A percentile compares a stretch with the other conserved stretches of the same genome.
phyloP scores from a whole-genome alignment of 2,888 invertebrate species.

The Euclidia mi region DNA sequence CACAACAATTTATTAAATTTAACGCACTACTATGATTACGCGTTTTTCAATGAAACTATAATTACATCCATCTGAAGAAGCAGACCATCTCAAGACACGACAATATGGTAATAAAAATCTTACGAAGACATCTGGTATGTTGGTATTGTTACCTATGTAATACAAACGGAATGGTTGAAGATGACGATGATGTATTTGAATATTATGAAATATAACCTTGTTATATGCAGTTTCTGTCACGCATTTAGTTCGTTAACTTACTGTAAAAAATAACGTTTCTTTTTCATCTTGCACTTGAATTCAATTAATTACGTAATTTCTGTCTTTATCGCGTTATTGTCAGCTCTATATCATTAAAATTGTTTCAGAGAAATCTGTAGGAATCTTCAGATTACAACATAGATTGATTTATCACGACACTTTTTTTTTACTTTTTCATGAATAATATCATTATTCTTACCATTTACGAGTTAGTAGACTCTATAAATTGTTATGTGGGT shows the following conservation, averaged over 20 bases:
- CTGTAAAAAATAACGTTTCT: conserved; percentile 1
- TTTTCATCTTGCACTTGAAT: conserved; percentile 23
- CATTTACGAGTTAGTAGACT: not conserved
- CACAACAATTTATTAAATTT: conserved; percentile 43
- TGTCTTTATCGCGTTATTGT: conserved; percentile 54
- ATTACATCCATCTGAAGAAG: not conserved
- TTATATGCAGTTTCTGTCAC: conserved; percentile 24
- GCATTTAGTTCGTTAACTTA: conserved; percentile 12
- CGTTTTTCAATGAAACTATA: conserved; percentile 20
- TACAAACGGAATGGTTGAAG: not conserved
- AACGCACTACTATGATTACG: conserved; percentile 31
- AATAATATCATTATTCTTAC: conserved; percentile 7
- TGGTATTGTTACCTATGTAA: not conserved
- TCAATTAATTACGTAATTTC: conserved; percentile 49
- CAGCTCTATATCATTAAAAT: conserved; percentile 63
- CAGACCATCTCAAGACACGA: not conserved
- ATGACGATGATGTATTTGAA: not conserved
- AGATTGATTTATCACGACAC: conserved; percentile 32
- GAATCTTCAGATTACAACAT: conserved; percentile 42
- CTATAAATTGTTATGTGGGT: too few species aligned
- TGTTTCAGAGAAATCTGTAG: conserved; percentile 68
- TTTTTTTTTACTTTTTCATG: conserved; percentile 46
- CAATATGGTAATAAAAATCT: not conserved
- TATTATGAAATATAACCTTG: conserved; percentile 5
- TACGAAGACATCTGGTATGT: too few species aligned